Conservation (phyloP, 2,113 vertebrate genomes). For the Caranx melampygus region DNA sequence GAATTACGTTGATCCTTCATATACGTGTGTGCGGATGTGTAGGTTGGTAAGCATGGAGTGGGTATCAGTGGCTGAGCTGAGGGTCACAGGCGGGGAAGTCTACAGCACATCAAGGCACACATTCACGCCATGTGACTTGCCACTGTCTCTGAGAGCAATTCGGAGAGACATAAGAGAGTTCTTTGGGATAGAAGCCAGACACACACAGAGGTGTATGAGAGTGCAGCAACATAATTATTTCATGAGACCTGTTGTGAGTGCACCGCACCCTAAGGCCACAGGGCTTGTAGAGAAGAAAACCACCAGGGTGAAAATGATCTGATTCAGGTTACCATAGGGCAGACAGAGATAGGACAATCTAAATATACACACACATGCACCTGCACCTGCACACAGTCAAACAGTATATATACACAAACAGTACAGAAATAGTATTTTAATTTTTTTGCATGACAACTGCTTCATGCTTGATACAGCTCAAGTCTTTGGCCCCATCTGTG, state of each 20-base stretch:
- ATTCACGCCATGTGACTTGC: conserved; percentile 64
- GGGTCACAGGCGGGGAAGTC: conserved; percentile 1
- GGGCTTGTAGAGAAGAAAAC: conserved; percentile 23
- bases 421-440: neutral
- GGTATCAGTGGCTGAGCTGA: neutral
- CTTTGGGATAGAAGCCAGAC: conserved; percentile 57
- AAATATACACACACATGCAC: conserved; percentile 35
- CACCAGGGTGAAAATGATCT: conserved; percentile 51
- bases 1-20: neutral
- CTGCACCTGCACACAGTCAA: conserved; percentile 2
- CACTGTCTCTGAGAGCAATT: conserved; percentile 34
- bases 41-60: neutral
- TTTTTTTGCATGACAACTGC: conserved; percentile 10
- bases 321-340: conserved; percentile 51
- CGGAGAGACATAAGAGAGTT: conserved; percentile 54
- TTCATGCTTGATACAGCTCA: conserved; percentile 30
- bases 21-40: neutral
- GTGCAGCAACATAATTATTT: conserved; percentile 75
- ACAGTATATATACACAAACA: conserved; percentile 4
- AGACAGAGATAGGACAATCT: conserved; percentile 19
- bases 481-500: conserved; percentile 40
- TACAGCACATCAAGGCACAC: conserved; percentile 62
- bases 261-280: conserved; percentile 49
- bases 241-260: conserved; percentile 71
- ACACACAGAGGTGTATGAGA: conserved; percentile 56